phyloP scores from a whole-genome alignment of 2,797 vertebrate genomes.

The Dromococcyx pavoninus region DNA sequence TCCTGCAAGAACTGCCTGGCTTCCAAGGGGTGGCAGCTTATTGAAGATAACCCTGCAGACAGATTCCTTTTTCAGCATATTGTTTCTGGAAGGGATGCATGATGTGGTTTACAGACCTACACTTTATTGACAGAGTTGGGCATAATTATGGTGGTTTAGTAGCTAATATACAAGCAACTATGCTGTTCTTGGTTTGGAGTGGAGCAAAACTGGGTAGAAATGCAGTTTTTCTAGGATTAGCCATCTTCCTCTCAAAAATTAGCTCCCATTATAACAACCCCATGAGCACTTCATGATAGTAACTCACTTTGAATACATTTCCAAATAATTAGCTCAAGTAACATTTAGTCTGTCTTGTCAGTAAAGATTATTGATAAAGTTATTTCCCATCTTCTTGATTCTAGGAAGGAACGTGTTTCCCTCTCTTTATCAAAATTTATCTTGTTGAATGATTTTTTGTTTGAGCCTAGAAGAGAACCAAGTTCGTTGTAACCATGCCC shows the following conservation, averaged over 20 bases:
- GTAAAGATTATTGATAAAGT: not conserved
- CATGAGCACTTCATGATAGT: not conserved
- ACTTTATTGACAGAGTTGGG: accelerated
- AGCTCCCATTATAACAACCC: not conserved
- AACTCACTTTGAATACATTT: not conserved
- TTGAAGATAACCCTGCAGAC: not conserved
- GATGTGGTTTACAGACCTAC: not conserved
- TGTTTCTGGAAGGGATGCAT: not conserved
- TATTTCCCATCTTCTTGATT: not conserved
- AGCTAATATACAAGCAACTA: not conserved
- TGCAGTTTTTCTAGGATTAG: not conserved
- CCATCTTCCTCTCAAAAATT: not conserved
- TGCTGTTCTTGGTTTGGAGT: not conserved
- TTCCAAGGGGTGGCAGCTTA: not conserved
- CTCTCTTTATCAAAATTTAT: not conserved
- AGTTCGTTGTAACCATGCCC: not conserved
- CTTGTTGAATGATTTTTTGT: not conserved
- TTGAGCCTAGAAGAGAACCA: not conserved
- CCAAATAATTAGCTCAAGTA: not conserved
- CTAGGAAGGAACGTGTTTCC: not conserved
- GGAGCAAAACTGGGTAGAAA: not conserved
- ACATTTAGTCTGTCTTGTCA: not conserved
- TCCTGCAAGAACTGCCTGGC: not conserved
- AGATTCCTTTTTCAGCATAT: not conserved
- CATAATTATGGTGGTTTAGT: not conserved